These are phyloP conservation scores for Dryobates pubescens DNA, from an alignment of 2,797 vertebrate species.

Conservation along the genomic window DNA sequence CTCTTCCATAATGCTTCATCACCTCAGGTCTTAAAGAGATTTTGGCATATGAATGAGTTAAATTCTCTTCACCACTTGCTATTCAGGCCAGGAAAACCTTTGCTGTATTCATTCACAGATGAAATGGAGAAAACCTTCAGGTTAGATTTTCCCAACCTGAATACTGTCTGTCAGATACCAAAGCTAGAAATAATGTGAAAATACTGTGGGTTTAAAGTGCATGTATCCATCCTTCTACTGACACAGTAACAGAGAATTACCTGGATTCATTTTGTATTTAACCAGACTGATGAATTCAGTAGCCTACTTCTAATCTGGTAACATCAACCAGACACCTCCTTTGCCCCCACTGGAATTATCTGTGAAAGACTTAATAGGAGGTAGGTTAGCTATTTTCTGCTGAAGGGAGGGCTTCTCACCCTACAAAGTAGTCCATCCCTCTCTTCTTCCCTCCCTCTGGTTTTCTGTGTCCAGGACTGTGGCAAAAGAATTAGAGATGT, in stretches of 20 bases:
- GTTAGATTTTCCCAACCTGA: conserved; percentile 44
- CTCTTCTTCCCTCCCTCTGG: neutral
- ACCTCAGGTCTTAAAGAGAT: neutral
- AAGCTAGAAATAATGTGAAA: conserved; percentile 5
- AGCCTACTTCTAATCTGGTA: neutral
- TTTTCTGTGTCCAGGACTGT: neutral
- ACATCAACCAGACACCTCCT: neutral
- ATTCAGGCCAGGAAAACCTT: conserved; percentile 46
- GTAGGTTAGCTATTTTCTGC: neutral
- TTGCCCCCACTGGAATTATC: neutral
- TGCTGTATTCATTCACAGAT: conserved; percentile 44
- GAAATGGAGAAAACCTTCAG: conserved; percentile 46
- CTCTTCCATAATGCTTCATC: conserved; percentile 43
- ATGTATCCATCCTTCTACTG: neutral
- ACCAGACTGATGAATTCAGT: neutral
- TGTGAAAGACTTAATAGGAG: neutral
- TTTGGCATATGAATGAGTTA: conserved; percentile 53
- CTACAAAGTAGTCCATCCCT: neutral
- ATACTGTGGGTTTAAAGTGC: neutral
- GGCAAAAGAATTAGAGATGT: neutral
- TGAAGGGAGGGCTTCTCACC: neutral
- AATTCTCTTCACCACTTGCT: conserved; percentile 40
- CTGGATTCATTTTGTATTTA: neutral
- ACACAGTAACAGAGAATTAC: neutral
- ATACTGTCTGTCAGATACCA: neutral